These are phyloP conservation scores for Laticauda laticaudata DNA, from an alignment of 2,113 vertebrate genomes.

Conservation along the genomic window DNA sequence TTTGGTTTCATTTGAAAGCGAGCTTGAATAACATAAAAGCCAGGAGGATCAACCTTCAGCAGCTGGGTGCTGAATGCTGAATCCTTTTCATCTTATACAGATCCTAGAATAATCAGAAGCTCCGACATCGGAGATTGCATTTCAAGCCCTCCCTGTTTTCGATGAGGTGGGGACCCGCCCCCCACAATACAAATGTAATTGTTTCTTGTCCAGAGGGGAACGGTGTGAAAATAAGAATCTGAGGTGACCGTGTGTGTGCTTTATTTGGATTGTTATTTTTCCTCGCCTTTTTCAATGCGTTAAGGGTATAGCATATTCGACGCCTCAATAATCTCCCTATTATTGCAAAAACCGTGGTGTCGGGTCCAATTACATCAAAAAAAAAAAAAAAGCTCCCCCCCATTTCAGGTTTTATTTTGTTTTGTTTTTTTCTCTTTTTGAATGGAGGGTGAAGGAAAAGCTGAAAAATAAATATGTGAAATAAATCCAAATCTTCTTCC, in stretches of 20 bases:
- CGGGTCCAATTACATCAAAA: constrained; percentile 26
- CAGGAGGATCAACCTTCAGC: constrained; percentile 24
- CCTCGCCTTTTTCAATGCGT: constrained; percentile 26
- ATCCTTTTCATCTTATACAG: constrained; percentile 23
- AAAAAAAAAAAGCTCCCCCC: neutral
- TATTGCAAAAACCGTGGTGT: constrained; percentile 14
- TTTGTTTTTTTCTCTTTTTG: neutral
- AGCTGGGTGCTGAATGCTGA: neutral
- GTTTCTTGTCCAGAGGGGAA: constrained; percentile 34
- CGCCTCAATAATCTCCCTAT: constrained; percentile 25
- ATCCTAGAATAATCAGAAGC: constrained; percentile 18
- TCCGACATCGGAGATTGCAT: constrained; percentile 4
- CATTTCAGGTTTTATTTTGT: neutral
- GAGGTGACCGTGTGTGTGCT: neutral
- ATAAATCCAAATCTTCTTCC: neutral
- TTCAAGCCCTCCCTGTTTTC: neutral
- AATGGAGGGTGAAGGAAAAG: neutral
- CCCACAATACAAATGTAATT: constrained; percentile 7
- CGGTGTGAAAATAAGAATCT: constrained; percentile 14
- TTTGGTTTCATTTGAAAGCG: constrained; percentile 18
- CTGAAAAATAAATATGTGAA: constrained; percentile 1
- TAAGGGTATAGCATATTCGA: constrained; percentile 17
- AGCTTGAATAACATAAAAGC: constrained; percentile 26
- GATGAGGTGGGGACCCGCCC: no score
- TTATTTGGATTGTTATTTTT: constrained; percentile 30